Evolutionary conservation across 2,888 invertebrate species (phyloP), one percentile per base, ranked within the genome.

Genomic region (Vanessa cardui): DNA sequence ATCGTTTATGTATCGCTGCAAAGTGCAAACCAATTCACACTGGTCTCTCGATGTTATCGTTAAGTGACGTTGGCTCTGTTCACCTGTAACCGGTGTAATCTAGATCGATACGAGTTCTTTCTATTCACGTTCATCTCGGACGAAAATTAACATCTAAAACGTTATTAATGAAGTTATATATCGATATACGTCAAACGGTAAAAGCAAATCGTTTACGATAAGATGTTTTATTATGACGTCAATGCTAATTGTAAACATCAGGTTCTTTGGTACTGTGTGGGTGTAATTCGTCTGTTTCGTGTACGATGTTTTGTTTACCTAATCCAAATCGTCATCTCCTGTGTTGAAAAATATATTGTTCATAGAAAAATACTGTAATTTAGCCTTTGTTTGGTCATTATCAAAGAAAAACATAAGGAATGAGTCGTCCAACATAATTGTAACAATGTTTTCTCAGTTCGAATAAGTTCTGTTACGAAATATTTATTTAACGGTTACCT

Each of bases 401-500:
- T 56, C 39, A 18, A 56, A 18, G 18, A 9, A 18, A 33, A 39
- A 39, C 18, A 39, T 31, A 7, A n/a, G n/a, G 3, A 26, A 18
- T 7, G 33, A 4, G 6, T 26, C 33, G 16, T 33, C 26, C 26
- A 8, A 7, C 12, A 26, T n/a, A 9, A 18, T 56, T 9, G 16
- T 56, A n/a, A 56, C 33, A 39, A 39, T 56, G 18, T 56, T 7
- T 33, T 39, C 33, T 39, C 20, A 39, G 31, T 56, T 18, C 9
- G 6, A 56, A 39, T 33, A 12, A 33, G 9, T 56, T n/a, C n/a
- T 31, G 20, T 56, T 56, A 39, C 39, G 12, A 56, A 56, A 56
- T 56, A 56, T 56, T 56, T 56, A n/a, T 60, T 64, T 63, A 54
- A 31, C 66, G 64, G 56, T 68, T 77, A 78, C 85, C 85, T 84